Conservation (phyloP, 2,797 vertebrate genomes). For the Gymnopithys bicolor region DNA sequence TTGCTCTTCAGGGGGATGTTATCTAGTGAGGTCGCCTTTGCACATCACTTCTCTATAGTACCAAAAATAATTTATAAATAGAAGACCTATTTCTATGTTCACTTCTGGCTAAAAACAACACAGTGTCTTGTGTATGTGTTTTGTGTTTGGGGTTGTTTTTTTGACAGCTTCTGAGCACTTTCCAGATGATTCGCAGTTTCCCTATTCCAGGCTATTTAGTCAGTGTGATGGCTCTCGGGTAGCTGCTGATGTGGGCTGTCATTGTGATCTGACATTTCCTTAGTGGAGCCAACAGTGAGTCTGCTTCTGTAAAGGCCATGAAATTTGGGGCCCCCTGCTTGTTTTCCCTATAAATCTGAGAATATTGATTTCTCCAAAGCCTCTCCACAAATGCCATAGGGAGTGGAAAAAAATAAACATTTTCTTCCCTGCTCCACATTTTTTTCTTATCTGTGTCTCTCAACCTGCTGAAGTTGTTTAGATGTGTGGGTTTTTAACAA, state of each 20-base stretch:
- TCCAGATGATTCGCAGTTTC: slow-evolving; percentile 38
- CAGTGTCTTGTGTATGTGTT: background rate
- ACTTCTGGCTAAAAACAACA: slow-evolving; percentile 2
- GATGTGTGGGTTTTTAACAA: background rate
- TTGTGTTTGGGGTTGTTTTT: background rate
- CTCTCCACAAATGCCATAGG: slow-evolving; percentile 9
- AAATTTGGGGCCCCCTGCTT: slow-evolving; percentile 1
- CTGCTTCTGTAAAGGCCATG: background rate
- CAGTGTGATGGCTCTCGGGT: background rate
- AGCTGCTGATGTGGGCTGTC: slow-evolving; percentile 42
- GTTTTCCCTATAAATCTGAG: background rate
- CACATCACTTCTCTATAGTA: background rate
- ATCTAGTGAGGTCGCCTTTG: background rate
- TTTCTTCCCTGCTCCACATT: background rate
- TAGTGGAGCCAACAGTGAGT: slow-evolving; percentile 3
- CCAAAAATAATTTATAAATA: background rate
- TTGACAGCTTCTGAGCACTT: slow-evolving; percentile 53
- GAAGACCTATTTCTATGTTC: background rate
- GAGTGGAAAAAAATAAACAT: background rate
- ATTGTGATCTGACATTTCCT: slow-evolving; percentile 35
- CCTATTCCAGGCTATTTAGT: slow-evolving; percentile 13
- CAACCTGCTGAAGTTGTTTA: background rate
- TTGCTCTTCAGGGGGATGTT: background rate
- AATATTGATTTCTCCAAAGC: slow-evolving; percentile 19
- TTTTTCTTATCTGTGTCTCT: background rate